A percentile compares a stretch with the other conserved stretches of the same genome.
phyloP scores from a whole-genome alignment of 2,797 vertebrate genomes.

The Apogon talboti region DNA sequence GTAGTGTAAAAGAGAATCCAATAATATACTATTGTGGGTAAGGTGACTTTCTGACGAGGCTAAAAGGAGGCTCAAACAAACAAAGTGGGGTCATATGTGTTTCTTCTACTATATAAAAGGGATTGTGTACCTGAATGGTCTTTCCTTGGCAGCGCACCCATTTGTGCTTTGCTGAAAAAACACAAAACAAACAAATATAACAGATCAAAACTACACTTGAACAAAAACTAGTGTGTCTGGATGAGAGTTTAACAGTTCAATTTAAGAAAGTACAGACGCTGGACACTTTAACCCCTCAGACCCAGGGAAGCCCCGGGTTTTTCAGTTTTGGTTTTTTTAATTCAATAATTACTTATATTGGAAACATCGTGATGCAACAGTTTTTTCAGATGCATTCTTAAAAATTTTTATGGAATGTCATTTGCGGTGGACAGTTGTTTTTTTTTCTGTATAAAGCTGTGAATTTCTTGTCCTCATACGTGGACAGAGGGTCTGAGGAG shows the following conservation, averaged over 20 bases:
- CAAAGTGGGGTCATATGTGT: background rate
- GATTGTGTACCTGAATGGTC: slow-evolving; percentile 39
- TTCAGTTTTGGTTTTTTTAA: too few species aligned
- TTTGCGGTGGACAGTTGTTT: too few species aligned
- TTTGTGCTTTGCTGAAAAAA: slow-evolving; percentile 69
- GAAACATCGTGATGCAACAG: too few species aligned
- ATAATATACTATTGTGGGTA: background rate
- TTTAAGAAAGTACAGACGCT: background rate
- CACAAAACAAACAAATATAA: slow-evolving; percentile 3
- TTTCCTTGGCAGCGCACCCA: slow-evolving; percentile 67
- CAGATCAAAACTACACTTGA: background rate
- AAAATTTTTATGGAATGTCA: too few species aligned
- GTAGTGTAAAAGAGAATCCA: background rate
- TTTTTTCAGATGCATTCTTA: too few species aligned
- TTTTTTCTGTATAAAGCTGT: too few species aligned
- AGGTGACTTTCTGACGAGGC: background rate
- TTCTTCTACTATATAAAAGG: background rate
- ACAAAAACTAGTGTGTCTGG: background rate
- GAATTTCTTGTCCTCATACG: too few species aligned
- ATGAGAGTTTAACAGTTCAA: background rate
- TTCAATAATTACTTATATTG: too few species aligned
- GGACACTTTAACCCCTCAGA: too few species aligned
- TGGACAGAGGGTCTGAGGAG: too few species aligned
- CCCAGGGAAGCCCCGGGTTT: too few species aligned
- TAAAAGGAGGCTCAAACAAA: background rate